Evolutionary conservation across 2,888 invertebrate species (phyloP).

Genomic region (Orthonevra nobilis): DNA sequence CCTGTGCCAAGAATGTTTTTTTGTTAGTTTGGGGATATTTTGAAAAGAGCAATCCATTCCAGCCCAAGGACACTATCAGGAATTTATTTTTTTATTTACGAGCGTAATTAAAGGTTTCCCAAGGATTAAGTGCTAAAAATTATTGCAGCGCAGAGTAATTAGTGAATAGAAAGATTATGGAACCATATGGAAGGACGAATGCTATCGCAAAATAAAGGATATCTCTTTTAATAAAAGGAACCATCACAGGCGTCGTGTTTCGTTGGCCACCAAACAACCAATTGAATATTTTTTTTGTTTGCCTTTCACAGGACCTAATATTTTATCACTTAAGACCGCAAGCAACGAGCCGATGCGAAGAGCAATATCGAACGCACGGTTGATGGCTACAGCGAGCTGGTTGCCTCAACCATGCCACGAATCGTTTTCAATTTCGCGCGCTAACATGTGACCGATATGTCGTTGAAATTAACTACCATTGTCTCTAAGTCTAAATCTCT

Average conservation of each 20-base stretch:
- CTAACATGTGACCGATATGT: constrained; percentile 71
- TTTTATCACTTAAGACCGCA: constrained; percentile 67
- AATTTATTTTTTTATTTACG: constrained; percentile 69
- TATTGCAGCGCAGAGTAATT: constrained; percentile 37
- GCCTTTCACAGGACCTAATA: constrained; percentile 45
- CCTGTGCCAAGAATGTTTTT: constrained; percentile 53
- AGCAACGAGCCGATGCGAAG: constrained; percentile 55
- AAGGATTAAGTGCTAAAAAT: constrained; percentile 40
- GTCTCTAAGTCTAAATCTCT: constrained; percentile 69
- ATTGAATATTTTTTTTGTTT: constrained; percentile 40
- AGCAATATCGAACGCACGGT: too few relatives aligned
- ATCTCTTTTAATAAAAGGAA: constrained; percentile 37
- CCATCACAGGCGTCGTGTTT: constrained; percentile 49
- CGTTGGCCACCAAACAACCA: constrained; percentile 1
- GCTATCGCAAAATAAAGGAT: constrained; percentile 10
- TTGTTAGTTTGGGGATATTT: constrained; percentile 4
- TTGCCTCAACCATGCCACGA: constrained; percentile 27
- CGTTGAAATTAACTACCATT: constrained; percentile 68
- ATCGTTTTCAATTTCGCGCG: constrained; percentile 69
- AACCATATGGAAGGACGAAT: background rate
- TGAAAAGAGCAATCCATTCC: constrained; percentile 41
- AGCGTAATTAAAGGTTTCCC: constrained; percentile 56
- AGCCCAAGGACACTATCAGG: constrained; percentile 55
- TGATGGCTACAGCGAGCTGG: too few relatives aligned
- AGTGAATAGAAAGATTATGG: constrained; percentile 24